phyloP scores from a whole-genome alignment of 1,140 invertebrate genomes.

The Homalodisca vitripennis region DNA sequence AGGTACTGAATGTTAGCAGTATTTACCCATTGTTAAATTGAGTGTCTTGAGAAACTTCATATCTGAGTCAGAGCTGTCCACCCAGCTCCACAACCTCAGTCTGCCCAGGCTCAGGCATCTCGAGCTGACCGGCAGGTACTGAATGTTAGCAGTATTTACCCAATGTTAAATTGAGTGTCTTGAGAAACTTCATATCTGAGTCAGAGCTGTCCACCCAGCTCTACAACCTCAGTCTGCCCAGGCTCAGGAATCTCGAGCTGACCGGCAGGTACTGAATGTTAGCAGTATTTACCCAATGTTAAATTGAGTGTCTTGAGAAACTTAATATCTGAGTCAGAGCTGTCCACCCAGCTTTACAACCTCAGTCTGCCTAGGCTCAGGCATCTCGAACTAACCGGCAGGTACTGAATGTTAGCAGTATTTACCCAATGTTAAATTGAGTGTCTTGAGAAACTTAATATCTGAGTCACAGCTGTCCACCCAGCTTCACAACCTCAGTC shows the following conservation, averaged over 20 bases:
- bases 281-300: too few relatives aligned
- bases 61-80: slow-evolving; percentile 52
- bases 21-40: too few relatives aligned
- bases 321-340: too few relatives aligned
- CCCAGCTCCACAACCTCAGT: slow-evolving; percentile 46
- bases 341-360: slow-evolving; percentile 27
- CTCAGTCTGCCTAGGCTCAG: slow-evolving; percentile 69
- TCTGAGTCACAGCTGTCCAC: slow-evolving; percentile 50
- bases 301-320: too few relatives aligned
- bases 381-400: slow-evolving; percentile 75
- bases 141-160: too few relatives aligned
- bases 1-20: too few relatives aligned
- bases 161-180: too few relatives aligned
- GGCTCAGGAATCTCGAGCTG: slow-evolving; percentile 77
- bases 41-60: slow-evolving; percentile 64
- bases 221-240: slow-evolving; percentile 56
- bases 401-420: too few relatives aligned
- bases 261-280: slow-evolving; percentile 68
- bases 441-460: too few relatives aligned
- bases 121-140: slow-evolving; percentile 72
- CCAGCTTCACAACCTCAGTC: slow-evolving; percentile 48
- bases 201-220: slow-evolving; percentile 20
- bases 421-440: too few relatives aligned
- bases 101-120: slow-evolving; percentile 75
- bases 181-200: slow-evolving; percentile 68